Conservation (phyloP, 2,888 invertebrate species). For the Himalopsyche tibetana region DNA sequence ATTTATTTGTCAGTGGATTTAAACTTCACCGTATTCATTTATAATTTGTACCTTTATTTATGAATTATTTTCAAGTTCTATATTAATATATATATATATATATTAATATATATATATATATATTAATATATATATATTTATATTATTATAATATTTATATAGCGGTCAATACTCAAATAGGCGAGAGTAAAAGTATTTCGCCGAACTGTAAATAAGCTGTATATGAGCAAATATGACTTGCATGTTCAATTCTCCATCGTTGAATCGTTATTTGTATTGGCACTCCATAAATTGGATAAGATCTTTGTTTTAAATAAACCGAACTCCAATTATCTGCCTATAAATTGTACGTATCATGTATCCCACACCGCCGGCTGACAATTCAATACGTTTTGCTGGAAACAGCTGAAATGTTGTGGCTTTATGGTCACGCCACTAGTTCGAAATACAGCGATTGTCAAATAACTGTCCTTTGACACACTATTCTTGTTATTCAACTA, state of each 20-base stretch:
- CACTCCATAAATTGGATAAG: conserved; percentile 42
- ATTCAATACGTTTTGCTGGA: conserved; percentile 41
- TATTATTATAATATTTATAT: too few species aligned
- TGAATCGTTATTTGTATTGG: conserved; percentile 1
- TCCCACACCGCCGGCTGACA: conserved; percentile 37
- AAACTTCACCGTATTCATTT: too few species aligned
- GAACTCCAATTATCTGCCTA: conserved; percentile 34
- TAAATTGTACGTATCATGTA: conserved; percentile 41
- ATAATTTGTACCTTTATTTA: too few species aligned
- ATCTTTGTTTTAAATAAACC: conserved; percentile 43
- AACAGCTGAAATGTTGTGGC: conserved; percentile 34
- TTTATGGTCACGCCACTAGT: conserved; percentile 27
- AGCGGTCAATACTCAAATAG: too few species aligned
- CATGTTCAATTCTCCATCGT: background rate
- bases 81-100: too few species aligned
- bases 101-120: too few species aligned
- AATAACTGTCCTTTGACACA: background rate
- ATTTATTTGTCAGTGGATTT: too few species aligned
- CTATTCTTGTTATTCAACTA: too few species aligned
- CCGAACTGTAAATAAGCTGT: too few species aligned
- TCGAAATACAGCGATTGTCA: conserved; percentile 18
- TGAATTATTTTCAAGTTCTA: too few species aligned
- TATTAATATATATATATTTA: too few species aligned
- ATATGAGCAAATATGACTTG: background rate
- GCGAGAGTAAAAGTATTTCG: too few species aligned